These are phyloP conservation scores for Pseudococcus viburni DNA, from an alignment of 2,888 invertebrate genomes.

Conservation along the genomic window DNA sequence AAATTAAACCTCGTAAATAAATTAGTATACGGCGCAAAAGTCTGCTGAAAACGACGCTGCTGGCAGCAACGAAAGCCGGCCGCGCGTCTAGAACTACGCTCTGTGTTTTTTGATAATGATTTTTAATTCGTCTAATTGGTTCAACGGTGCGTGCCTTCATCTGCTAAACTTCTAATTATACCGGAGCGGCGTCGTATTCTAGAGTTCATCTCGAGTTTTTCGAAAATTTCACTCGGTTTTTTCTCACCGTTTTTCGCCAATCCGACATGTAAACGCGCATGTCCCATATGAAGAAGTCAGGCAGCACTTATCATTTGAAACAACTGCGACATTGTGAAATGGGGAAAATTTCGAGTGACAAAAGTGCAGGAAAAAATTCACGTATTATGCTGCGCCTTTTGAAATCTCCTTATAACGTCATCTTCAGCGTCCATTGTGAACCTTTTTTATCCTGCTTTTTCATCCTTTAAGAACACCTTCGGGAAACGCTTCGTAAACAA, in stretches of 20 bases:
- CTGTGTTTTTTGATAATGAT: slow-evolving; percentile 46
- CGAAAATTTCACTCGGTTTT: neutral
- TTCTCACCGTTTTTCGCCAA: neutral
- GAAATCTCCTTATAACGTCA: neutral
- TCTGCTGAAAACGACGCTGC: neutral
- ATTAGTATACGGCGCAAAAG: slow-evolving; percentile 33
- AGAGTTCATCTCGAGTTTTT: neutral
- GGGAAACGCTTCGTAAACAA: slow-evolving; percentile 47
- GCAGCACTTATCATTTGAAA: neutral
- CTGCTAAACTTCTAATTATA: slow-evolving; percentile 32
- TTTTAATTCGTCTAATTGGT: slow-evolving; percentile 47
- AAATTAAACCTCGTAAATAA: slow-evolving; percentile 38
- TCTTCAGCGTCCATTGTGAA: slow-evolving; percentile 29
- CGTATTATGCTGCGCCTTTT: neutral
- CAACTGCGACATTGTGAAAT: neutral
- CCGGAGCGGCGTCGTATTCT: neutral
- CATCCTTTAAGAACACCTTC: neutral
- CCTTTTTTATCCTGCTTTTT: neutral
- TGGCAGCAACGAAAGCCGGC: slow-evolving; percentile 1
- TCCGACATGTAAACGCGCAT: neutral
- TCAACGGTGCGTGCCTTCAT: slow-evolving; percentile 45
- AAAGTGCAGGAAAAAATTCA: neutral
- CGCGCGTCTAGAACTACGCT: neutral
- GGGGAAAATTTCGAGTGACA: neutral
- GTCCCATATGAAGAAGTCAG: neutral